Evolutionary conservation across 2,113 vertebrate genomes (phyloP).

Genomic region (Chloropsis cyanopogon): DNA sequence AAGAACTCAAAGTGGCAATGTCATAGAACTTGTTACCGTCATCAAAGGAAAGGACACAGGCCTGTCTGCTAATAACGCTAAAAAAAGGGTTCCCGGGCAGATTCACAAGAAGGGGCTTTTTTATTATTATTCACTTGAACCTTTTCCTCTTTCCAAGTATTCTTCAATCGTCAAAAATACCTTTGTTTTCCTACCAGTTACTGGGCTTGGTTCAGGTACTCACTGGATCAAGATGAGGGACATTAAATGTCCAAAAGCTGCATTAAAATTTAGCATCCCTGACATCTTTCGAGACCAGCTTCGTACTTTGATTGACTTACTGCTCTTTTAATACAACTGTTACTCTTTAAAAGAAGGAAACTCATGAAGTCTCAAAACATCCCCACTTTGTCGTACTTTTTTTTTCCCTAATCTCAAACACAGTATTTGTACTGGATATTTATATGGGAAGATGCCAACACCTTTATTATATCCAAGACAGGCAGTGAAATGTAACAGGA

Average conservation of each 20-base stretch:
- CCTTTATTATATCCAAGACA: background rate
- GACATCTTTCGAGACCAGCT: background rate
- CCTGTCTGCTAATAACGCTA: conserved; percentile 65
- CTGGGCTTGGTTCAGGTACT: background rate
- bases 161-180: conserved; percentile 18
- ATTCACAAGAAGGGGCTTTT: background rate
- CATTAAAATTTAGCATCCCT: background rate
- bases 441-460: background rate
- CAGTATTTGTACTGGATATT: background rate
- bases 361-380: background rate
- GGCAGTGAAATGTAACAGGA: background rate
- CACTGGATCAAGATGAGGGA: background rate
- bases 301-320: background rate
- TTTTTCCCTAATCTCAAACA: background rate
- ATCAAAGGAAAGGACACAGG: conserved; percentile 79
- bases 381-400: background rate
- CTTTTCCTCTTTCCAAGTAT: conserved; percentile 43
- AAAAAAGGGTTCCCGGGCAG: conserved; percentile 46
- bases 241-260: background rate
- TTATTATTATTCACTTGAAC: background rate
- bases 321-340: background rate
- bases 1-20: conserved; percentile 86
- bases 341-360: background rate
- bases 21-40: conserved; percentile 80
- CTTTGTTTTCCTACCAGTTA: background rate